These are phyloP conservation scores for Netelia melanura DNA, from an alignment of 2,888 invertebrate species.

Conservation along the genomic window DNA sequence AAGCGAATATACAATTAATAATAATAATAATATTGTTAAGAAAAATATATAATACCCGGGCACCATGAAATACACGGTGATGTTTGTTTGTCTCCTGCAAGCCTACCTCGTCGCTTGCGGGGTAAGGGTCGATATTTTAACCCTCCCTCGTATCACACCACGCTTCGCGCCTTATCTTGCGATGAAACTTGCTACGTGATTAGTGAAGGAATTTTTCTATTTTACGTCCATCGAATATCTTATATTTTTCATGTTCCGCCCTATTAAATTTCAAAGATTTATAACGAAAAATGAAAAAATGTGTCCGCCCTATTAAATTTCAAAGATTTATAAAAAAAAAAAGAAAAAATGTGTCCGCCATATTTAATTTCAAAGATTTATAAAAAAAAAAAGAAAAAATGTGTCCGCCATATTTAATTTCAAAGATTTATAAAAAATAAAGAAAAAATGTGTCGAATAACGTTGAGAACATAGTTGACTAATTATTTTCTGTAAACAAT, in stretches of 20 bases:
- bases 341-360: too few species aligned
- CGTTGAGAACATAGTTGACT: too few species aligned
- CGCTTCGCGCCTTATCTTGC: conserved; percentile 1
- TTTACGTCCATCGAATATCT: too few species aligned
- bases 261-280: background rate
- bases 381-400: too few species aligned
- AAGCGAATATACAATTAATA: background rate
- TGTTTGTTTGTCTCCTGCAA: conserved; percentile 72
- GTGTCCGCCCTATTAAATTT: too few species aligned
- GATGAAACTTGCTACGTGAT: background rate
- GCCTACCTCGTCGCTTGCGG: conserved; percentile 73
- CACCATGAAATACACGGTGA: conserved; percentile 71
- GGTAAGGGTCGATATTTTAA: conserved; percentile 71
- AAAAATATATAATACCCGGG: conserved; percentile 16
- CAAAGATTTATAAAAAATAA: conserved; percentile 2
- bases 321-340: too few species aligned
- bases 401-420: too few species aligned
- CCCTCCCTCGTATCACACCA: conserved; percentile 1
- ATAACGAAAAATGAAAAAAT: background rate
- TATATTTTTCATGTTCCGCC: too few species aligned
- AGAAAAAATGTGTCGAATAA: too few species aligned
- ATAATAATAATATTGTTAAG: background rate
- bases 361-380: background rate
- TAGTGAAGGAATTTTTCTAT: background rate
- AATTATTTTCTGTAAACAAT: too few species aligned